Conservation (phyloP, 92 coral and sea anemone species). For the Epizoanthus illoricatus region DNA sequence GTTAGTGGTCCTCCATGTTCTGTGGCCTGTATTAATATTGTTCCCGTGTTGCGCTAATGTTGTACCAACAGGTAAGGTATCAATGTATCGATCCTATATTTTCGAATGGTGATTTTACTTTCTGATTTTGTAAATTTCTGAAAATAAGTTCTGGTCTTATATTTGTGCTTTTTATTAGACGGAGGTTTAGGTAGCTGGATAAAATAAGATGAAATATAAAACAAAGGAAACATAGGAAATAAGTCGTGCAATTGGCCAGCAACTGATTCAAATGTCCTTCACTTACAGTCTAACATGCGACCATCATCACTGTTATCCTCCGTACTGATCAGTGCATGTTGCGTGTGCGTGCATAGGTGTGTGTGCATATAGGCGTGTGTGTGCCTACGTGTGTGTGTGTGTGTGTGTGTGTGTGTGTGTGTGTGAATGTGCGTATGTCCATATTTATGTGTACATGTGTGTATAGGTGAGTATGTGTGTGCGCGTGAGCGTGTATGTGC, state of each 20-base stretch:
- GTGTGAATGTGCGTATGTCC: background rate
- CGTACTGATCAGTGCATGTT: background rate
- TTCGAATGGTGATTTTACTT: background rate
- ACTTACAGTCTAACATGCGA: background rate
- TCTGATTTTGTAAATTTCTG: background rate
- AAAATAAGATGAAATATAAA: too few relatives aligned
- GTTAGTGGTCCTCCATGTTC: background rate
- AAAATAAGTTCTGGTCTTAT: background rate
- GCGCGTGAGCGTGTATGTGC: background rate
- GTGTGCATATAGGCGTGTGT: background rate
- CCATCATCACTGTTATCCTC: background rate
- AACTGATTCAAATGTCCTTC: too few relatives aligned
- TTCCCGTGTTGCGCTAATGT: background rate
- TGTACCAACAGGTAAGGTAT: conserved; percentile 13
- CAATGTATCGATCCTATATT: background rate
- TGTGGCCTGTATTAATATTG: too few relatives aligned
- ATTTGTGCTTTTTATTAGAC: too few relatives aligned
- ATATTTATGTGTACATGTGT: background rate
- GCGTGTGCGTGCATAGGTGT: background rate
- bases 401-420: background rate
- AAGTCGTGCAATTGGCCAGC: too few relatives aligned
- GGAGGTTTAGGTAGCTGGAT: too few relatives aligned
- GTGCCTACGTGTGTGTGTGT: background rate
- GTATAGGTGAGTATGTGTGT: background rate
- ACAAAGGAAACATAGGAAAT: too few relatives aligned